Evolutionary conservation across 2,113 vertebrate genomes (phyloP).

Genomic region (Aegotheles bennettii): DNA sequence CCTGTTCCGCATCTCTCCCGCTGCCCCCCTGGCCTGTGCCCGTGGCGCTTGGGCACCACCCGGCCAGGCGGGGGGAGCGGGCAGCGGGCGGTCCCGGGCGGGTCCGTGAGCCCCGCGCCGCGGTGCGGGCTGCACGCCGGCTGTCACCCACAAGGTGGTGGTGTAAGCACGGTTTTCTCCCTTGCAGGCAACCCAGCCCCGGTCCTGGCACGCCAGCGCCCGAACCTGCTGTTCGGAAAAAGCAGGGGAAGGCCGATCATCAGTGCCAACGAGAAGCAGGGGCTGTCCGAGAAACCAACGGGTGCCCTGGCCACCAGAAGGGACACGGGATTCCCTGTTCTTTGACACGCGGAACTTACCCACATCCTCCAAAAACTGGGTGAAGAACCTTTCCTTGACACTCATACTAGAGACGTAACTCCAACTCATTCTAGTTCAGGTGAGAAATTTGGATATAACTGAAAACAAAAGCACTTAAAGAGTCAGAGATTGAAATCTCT

Average conservation of each 20-base stretch:
- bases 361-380: not conserved
- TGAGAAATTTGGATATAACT: not conserved
- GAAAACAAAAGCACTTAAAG: not conserved
- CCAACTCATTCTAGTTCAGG: not conserved
- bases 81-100: too few species aligned
- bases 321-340: fast-evolving
- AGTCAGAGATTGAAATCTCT: not conserved
- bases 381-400: not conserved
- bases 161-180: not conserved
- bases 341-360: not conserved
- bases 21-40: fast-evolving
- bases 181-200: fast-evolving
- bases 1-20: not conserved
- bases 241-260: not conserved
- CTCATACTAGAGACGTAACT: not conserved
- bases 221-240: not conserved
- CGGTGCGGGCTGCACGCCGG: not conserved
- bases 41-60: fast-evolving
- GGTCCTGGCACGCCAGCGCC: fast-evolving
- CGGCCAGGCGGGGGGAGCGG: too few species aligned
- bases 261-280: fast-evolving
- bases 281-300: fast-evolving
- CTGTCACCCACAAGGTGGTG: not conserved
- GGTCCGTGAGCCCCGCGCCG: too few species aligned
- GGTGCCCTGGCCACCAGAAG: not conserved